Percentiles rank a stretch among this genome's conserved stretches.
Conservation (phyloP, 2,888 invertebrate genomes). For the Priocnemis perturbator region DNA sequence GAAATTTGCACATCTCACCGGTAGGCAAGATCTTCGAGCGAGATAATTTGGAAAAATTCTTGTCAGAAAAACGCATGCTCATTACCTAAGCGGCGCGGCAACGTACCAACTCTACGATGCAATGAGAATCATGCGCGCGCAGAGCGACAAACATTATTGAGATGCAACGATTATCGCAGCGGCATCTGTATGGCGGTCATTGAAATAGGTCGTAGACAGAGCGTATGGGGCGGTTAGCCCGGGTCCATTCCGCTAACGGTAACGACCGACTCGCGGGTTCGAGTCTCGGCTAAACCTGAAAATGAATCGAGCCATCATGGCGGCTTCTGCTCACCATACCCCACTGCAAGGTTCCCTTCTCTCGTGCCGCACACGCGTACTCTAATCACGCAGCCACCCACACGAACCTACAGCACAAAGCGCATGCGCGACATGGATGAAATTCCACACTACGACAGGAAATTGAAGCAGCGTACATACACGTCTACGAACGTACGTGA, state of each 20-base stretch:
- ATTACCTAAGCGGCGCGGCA: too few species aligned
- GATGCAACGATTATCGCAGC: conserved; percentile 73
- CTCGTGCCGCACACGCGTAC: conserved; percentile 32
- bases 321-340: conserved; percentile 38
- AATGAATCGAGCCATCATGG: conserved; percentile 63
- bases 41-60: too few species aligned
- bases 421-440: conserved; percentile 54
- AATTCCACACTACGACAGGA: conserved; percentile 21
- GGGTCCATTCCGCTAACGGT: conserved; percentile 75
- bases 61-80: too few species aligned
- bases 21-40: too few species aligned
- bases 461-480: conserved; percentile 30
- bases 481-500: conserved; percentile 13
- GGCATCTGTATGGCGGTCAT: conserved; percentile 74
- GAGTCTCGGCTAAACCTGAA: conserved; percentile 71
- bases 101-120: too few species aligned
- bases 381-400: neutral
- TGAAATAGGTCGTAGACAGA: conserved; percentile 73
- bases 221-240: conserved; percentile 50
- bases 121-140: neutral
- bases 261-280: conserved; percentile 72
- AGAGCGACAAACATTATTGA: conserved; percentile 30
- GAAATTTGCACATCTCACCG: too few species aligned
- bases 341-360: conserved; percentile 18
- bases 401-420: conserved; percentile 1